Percentiles rank a stretch among this genome's conserved stretches.
Conservation (phyloP, 2,797 vertebrate species). For the Pantherophis vulpinus region DNA sequence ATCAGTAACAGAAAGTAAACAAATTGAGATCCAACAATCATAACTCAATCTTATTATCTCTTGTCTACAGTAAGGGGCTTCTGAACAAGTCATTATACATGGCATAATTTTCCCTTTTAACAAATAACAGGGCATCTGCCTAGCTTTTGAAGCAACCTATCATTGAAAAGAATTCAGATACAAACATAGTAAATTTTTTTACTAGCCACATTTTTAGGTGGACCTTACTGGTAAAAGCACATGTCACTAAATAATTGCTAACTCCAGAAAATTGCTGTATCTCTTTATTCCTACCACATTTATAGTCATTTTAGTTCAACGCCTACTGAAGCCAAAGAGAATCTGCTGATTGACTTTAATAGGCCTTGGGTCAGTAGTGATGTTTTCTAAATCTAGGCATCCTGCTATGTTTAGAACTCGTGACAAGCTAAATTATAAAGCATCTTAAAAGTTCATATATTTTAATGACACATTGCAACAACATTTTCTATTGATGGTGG, state of each 20-base stretch:
- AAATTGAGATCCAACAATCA: neutral
- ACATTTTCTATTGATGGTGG: slow-evolving; percentile 28
- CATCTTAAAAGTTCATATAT: slow-evolving; percentile 19
- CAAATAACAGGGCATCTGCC: neutral
- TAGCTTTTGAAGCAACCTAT: neutral
- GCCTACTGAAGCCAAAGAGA: slow-evolving; percentile 43
- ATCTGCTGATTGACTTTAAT: slow-evolving; percentile 31
- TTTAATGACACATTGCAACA: slow-evolving; percentile 44
- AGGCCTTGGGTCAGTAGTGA: neutral
- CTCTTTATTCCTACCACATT: slow-evolving; percentile 41
- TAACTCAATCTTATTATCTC: neutral
- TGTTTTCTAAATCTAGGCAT: neutral
- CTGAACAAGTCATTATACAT: neutral
- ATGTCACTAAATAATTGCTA: neutral
- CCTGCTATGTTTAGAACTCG: slow-evolving; percentile 28
- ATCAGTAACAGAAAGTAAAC: neutral
- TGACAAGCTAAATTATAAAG: slow-evolving; percentile 36
- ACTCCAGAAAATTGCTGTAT: slow-evolving; percentile 23
- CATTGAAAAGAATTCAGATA: neutral
- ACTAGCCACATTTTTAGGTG: neutral
- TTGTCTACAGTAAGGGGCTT: neutral
- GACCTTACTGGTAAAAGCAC: neutral
- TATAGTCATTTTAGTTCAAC: slow-evolving; percentile 32
- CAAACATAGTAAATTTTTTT: neutral
- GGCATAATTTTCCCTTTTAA: neutral